phyloP scores from a whole-genome alignment of 2,113 vertebrate species.

The Lampris incognitus region DNA sequence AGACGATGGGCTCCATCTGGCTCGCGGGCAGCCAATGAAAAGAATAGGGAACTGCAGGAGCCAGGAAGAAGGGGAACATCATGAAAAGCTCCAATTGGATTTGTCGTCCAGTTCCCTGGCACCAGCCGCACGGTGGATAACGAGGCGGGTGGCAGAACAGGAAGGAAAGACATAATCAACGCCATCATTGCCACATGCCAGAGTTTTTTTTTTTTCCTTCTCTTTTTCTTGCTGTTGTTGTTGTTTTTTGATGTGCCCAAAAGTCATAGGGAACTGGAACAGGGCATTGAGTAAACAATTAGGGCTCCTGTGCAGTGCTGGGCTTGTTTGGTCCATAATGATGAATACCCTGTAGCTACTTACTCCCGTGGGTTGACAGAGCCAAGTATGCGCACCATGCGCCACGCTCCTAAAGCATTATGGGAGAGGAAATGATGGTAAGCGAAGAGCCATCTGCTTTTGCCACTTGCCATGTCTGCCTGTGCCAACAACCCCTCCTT shows the following conservation, averaged over 20 bases:
- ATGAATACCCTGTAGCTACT: slow-evolving; percentile 63
- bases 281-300: slow-evolving; percentile 72
- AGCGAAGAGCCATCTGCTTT: slow-evolving; percentile 80
- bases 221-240: neutral
- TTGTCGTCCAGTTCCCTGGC: slow-evolving; percentile 73
- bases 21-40: slow-evolving; percentile 76
- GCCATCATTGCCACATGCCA: slow-evolving; percentile 3
- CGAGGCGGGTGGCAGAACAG: slow-evolving; percentile 74
- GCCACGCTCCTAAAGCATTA: slow-evolving; percentile 71
- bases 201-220: slow-evolving; percentile 9
- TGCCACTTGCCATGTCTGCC: slow-evolving; percentile 73
- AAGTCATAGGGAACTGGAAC: slow-evolving; percentile 22
- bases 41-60: slow-evolving; percentile 60
- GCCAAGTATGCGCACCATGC: slow-evolving; percentile 49
- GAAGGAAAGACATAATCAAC: slow-evolving; percentile 59
- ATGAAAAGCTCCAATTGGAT: slow-evolving; percentile 74
- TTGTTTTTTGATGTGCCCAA: slow-evolving; percentile 30
- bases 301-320: slow-evolving; percentile 41
- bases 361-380: slow-evolving; percentile 59
- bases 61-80: slow-evolving; percentile 70
- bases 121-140: slow-evolving; percentile 64
- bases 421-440: slow-evolving; percentile 75
- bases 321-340: slow-evolving; percentile 65
- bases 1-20: slow-evolving; percentile 78
- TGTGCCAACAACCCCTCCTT: slow-evolving; percentile 66